Evolutionary conservation across 2,797 vertebrate genomes (phyloP), one percentile per base, ranked within the genome.

Genomic region (Tenualosa ilisha): DNA sequence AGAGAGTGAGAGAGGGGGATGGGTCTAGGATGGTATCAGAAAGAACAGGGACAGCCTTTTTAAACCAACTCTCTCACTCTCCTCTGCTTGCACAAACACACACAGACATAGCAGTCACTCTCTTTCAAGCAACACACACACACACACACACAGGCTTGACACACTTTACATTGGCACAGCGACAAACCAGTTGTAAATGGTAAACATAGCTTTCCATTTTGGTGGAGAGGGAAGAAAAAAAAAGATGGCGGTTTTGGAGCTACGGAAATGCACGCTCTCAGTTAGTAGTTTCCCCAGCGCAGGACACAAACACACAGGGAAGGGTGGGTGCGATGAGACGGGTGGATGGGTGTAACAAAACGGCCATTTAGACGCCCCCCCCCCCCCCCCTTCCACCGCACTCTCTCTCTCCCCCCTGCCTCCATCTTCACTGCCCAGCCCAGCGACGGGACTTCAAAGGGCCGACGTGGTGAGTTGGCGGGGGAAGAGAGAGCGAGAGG

Each of bases 31-130:
- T 75, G 68, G 12, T 75, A 75, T 75, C 68, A 75, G 68, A 20
- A 31, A 75, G 68, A 75, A 43, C 68, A 75, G 37, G 68, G 68
- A 75, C 13, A 40, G 68, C 31, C 68, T 75, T 75, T 40, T 31
- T 31, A 75, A 40, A 59, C 56, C 17, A 31, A 40, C 68, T 40
- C 13, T 3, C 65, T 75, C 61, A 0, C 61, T 26, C 61, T 61
- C 56, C 24, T 68, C 68, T 13, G 4, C 65, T 75, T 13, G 6
- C 68, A 13, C 31, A 40, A 6, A 72, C 65, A 37, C 65, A 11
- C 65, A 12, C 65, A 11, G 13, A 40, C 68, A 40, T 31, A 26
- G 11, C 63, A 26, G 9, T 12, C 24, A 68, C 59, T 61, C 22
- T 61, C 59, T 61, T 61, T 61, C 63, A 68, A 11, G 26, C 63